Percentiles rank a stretch among this genome's conserved stretches.
Evolutionary conservation across 2,888 invertebrate genomes (phyloP).

Genomic region (Lomographa bimaculata): DNA sequence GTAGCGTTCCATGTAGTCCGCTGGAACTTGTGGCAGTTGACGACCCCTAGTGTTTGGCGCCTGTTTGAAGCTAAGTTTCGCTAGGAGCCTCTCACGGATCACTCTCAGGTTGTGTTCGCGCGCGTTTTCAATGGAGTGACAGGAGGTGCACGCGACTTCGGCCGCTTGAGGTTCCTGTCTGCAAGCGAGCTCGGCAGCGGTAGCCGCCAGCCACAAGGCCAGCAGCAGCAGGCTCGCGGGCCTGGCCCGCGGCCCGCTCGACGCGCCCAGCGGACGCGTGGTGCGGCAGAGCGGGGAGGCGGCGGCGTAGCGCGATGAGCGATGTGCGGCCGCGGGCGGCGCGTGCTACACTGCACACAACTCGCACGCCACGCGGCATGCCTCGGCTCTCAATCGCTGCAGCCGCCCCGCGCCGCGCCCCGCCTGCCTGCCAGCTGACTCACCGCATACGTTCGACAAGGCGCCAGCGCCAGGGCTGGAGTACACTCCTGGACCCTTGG

Average conservation of each 20-base stretch:
- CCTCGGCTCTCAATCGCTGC: slow-evolving; percentile 39
- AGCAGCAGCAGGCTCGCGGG: slow-evolving; percentile 83
- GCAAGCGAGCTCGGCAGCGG: slow-evolving; percentile 69
- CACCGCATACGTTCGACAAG: slow-evolving; percentile 29
- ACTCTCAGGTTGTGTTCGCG: slow-evolving; percentile 84
- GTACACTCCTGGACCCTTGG: background rate
- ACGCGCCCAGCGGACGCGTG: slow-evolving; percentile 82
- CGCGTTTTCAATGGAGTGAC: slow-evolving; percentile 82
- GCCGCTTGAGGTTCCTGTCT: slow-evolving; percentile 61
- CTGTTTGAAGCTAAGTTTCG: slow-evolving; percentile 84
- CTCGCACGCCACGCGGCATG: slow-evolving; percentile 39
- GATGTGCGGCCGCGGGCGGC: slow-evolving; percentile 78
- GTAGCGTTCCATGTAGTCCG: slow-evolving; percentile 78
- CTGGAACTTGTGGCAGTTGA: slow-evolving; percentile 82
- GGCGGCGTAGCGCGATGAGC: slow-evolving; percentile 76
- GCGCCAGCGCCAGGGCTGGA: slow-evolving; percentile 2
- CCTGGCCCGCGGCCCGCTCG: slow-evolving; percentile 83
- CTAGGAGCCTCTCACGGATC: slow-evolving; percentile 86
- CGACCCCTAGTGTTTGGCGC: slow-evolving; percentile 86
- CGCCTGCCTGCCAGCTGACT: slow-evolving; percentile 45
- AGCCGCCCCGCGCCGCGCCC: slow-evolving; percentile 41
- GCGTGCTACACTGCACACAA: slow-evolving; percentile 77
- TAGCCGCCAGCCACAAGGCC: slow-evolving; percentile 78
- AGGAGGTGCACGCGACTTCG: slow-evolving; percentile 76
- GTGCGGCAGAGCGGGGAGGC: slow-evolving; percentile 80